Percentiles rank a stretch among this genome's conserved stretches.
These are phyloP conservation scores for Dasysyrphus tricinctus DNA, from an alignment of 2,888 invertebrate species.

Conservation along the genomic window DNA sequence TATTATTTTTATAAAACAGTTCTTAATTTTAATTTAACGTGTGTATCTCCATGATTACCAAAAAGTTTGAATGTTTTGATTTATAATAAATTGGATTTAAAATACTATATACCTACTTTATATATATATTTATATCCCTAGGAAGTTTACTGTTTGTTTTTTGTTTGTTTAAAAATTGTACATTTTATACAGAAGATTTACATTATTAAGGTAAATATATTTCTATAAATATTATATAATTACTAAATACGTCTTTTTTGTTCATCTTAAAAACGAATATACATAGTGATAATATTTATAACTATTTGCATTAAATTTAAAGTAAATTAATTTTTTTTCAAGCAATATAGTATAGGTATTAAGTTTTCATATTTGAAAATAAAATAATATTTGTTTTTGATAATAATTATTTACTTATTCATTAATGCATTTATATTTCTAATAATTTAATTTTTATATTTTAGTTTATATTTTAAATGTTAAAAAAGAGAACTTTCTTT, in stretches of 20 bases:
- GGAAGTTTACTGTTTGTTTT: conserved; percentile 76
- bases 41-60: conserved; percentile 77
- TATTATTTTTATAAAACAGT: conserved; percentile 39
- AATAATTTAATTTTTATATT: conserved; percentile 32
- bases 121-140: conserved; percentile 75
- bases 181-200: conserved; percentile 77
- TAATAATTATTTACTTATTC: conserved; percentile 37
- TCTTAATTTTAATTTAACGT: conserved; percentile 73
- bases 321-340: conserved; percentile 29
- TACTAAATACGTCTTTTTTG: conserved; percentile 72
- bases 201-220: conserved; percentile 73
- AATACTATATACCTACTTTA: conserved; percentile 46
- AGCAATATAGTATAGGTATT: conserved; percentile 39
- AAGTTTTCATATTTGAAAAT: conserved; percentile 51
- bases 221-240: conserved; percentile 66
- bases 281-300: conserved; percentile 41
- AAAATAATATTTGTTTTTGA: conserved; percentile 50
- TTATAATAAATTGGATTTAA: conserved; percentile 59
- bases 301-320: conserved; percentile 43
- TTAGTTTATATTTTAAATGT: conserved; percentile 41
- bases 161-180: conserved; percentile 69
- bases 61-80: conserved; percentile 79
- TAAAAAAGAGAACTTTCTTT: conserved; percentile 34
- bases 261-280: conserved; percentile 63
- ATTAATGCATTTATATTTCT: conserved; percentile 11